Conservation (phyloP, 1,140 invertebrate species). For the Bactericera cockerelli region DNA sequence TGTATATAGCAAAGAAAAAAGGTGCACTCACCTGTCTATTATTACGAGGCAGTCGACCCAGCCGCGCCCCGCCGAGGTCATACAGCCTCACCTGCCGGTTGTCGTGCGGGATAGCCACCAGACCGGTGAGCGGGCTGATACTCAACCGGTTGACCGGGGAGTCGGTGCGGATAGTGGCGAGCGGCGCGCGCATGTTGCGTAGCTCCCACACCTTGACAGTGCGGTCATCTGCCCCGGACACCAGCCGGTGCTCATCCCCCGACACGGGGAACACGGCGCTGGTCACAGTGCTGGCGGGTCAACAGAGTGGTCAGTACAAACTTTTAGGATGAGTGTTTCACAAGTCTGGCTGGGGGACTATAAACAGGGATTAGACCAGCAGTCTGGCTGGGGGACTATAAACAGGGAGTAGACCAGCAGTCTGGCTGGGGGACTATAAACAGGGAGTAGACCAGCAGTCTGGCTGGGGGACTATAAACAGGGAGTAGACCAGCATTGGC, state of each 20-base stretch:
- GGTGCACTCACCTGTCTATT: slow-evolving; percentile 61
- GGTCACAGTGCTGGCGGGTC: slow-evolving; percentile 86
- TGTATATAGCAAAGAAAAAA: too few species aligned
- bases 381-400: too few species aligned
- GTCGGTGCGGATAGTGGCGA: slow-evolving; percentile 85
- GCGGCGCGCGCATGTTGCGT: slow-evolving; percentile 88
- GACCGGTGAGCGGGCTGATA: slow-evolving; percentile 55
- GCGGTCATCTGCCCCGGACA: slow-evolving; percentile 92
- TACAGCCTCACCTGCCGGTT: slow-evolving; percentile 92
- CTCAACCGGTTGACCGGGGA: slow-evolving; percentile 85
- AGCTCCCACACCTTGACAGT: slow-evolving; percentile 95
- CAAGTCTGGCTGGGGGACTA: too few species aligned
- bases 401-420: too few species aligned
- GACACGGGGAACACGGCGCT: slow-evolving; percentile 80
- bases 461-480: too few species aligned
- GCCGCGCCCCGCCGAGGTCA: slow-evolving; percentile 78
- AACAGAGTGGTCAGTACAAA: too few species aligned
- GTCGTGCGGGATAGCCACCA: slow-evolving; percentile 93
- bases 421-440: too few species aligned
- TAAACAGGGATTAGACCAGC: too few species aligned
- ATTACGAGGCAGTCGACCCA: slow-evolving; percentile 68
- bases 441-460: too few species aligned
- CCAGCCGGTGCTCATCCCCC: slow-evolving; percentile 70
- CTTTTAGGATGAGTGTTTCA: too few species aligned
- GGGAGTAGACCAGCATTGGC: too few species aligned